These are phyloP conservation scores for Corapipo altera DNA, from an alignment of 2,113 vertebrate genomes.

Conservation along the genomic window DNA sequence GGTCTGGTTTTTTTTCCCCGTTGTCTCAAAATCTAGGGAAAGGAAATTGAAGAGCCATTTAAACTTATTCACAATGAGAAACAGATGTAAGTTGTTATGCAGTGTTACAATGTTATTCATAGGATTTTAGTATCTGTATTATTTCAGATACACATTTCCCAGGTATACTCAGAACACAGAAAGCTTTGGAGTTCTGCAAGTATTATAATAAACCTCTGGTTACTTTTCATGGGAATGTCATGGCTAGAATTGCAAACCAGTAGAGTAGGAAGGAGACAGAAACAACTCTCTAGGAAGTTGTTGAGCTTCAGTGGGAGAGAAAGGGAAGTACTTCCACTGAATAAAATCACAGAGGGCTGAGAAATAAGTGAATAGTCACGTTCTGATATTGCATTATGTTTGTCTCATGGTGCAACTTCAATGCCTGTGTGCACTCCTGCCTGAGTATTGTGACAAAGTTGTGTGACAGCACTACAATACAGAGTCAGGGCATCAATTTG, in stretches of 20 bases:
- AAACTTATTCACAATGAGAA: neutral
- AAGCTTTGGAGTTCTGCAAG: neutral
- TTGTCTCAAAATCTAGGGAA: neutral
- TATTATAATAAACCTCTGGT: neutral
- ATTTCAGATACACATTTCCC: neutral
- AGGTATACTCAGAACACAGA: neutral
- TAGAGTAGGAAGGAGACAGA: neutral
- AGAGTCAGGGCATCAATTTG: neutral
- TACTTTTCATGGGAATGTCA: neutral
- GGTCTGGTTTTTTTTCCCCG: fast-evolving
- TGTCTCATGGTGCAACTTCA: neutral
- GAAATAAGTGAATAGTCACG: neutral
- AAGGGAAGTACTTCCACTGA: neutral
- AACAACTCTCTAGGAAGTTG: neutral
- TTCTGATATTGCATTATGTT: neutral
- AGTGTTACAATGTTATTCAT: neutral
- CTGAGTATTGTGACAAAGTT: neutral
- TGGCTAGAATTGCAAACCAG: neutral
- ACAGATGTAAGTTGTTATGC: neutral
- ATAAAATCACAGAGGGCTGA: neutral
- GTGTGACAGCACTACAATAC: neutral
- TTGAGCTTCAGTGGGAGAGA: neutral
- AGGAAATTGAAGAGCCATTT: neutral
- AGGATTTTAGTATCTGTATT: neutral
- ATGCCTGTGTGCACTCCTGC: neutral